Evolutionary conservation across 2,797 vertebrate genomes (phyloP).

Genomic region (Falco biarmicus): DNA sequence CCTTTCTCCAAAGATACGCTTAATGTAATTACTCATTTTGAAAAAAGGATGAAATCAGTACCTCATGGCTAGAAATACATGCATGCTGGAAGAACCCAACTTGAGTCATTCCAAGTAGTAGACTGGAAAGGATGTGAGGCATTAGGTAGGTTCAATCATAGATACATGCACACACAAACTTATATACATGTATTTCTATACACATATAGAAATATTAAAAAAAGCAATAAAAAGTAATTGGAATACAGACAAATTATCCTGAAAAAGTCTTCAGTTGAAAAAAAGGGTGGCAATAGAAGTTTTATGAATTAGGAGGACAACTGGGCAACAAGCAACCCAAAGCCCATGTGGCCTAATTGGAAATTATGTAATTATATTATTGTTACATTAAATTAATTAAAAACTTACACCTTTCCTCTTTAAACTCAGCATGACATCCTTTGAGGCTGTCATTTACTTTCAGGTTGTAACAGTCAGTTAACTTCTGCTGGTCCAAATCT

Average conservation of each 20-base stretch:
- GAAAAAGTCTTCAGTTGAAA: background rate
- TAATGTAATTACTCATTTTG: slow-evolving; percentile 29
- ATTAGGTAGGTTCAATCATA: background rate
- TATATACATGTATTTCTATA: background rate
- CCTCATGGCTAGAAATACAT: background rate
- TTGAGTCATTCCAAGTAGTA: background rate
- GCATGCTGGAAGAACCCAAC: background rate
- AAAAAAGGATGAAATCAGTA: slow-evolving; percentile 32
- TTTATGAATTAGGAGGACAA: background rate
- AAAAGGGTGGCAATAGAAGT: background rate
- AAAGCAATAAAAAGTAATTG: background rate
- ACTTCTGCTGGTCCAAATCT: slow-evolving; percentile 50
- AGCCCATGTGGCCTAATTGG: background rate
- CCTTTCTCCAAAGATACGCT: background rate
- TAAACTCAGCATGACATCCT: background rate
- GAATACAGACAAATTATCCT: background rate
- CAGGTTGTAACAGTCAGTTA: background rate
- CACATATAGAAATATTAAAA: background rate
- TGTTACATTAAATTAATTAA: background rate
- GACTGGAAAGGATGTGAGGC: background rate
- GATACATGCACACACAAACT: background rate
- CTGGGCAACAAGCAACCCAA: background rate
- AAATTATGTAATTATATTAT: background rate
- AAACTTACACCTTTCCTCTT: background rate
- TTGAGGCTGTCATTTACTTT: background rate